Base-by-base conservation (phyloP, 2,888 invertebrate species). In the Nomada ruficornis region DNA sequence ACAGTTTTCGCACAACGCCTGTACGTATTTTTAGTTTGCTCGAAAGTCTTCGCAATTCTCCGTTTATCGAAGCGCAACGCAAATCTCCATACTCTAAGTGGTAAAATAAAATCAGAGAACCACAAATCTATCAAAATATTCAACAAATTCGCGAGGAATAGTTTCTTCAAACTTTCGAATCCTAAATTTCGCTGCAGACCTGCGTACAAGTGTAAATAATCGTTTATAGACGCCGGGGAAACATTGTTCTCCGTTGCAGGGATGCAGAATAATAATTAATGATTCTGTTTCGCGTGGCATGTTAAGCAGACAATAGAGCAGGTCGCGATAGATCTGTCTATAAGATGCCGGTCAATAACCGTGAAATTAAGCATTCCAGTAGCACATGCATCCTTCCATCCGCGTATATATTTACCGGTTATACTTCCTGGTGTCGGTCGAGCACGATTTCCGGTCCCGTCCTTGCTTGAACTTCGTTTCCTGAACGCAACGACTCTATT, bases 401-500 rank as follows among this genome's bases (percentile, higher is more conserved):
- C 86, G 84, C 84, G 78, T 87, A 80, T 87, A 80, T 83, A 88
- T 88, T 85, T 85, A 83, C 88, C 86, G 88, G 86, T 88, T 85
- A 82, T 88, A 88, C 88, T 88, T 88, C 88, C 88, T 89, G 89
- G 85, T 88, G 87, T 47, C 80, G 76, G 65, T 18, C 85, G 80
- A 57, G 80, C 80, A 84, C 82, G 82, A 83, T 74, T 88, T 88
- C 88, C 88, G 79, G 88, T 83, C 83, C 82, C 83, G 78, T 78
- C 83, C 82, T 83, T 72, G 82, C 73, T 63, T 50, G 54, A 47
- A 74, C 74, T 59, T 63, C 80, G 77, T 77, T 76, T 85, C 84
- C 84, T 84, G 84, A 80, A 84, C 78, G 59, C 72, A 23, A 50
- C 50, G 26, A 10, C 74, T 74, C 64, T 64, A 59, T 74, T 80